A percentile compares a stretch with the other conserved stretches of the same genome.
phyloP scores from a whole-genome alignment of 2,797 vertebrate species.

The Scarus forsteni region DNA sequence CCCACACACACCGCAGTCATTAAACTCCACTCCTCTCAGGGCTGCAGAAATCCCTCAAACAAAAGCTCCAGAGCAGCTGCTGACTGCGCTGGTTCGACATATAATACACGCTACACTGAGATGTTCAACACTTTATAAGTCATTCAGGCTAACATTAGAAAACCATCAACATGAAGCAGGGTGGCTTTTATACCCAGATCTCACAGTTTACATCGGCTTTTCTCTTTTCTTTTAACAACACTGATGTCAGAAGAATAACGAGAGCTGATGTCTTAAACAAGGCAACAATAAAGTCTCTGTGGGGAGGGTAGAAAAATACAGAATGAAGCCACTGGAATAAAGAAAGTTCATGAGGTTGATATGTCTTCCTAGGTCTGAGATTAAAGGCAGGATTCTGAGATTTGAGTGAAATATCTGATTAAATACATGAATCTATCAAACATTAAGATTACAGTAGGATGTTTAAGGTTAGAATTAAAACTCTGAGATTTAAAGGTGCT shows the following conservation, averaged over 20 bases:
- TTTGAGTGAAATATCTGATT: too few species aligned
- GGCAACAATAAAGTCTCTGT: neutral
- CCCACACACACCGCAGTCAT: slow-evolving; percentile 58
- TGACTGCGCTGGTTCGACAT: slow-evolving; percentile 38
- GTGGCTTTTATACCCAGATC: slow-evolving; percentile 7
- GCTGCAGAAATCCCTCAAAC: slow-evolving; percentile 49
- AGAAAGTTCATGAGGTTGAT: too few species aligned
- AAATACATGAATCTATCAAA: too few species aligned
- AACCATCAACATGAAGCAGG: slow-evolving; percentile 2
- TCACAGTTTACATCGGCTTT: neutral
- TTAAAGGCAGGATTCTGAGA: too few species aligned
- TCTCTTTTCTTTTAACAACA: neutral
- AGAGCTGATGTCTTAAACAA: slow-evolving; percentile 3
- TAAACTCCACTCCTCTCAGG: slow-evolving; percentile 45
- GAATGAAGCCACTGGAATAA: too few species aligned
- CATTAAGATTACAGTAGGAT: too few species aligned
- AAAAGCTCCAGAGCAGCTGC: slow-evolving; percentile 58
- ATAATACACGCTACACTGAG: slow-evolving; percentile 17
- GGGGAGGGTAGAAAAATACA: slow-evolving; percentile 6
- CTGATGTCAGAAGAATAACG: neutral
- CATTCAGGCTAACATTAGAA: slow-evolving; percentile 28
- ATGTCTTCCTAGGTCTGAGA: too few species aligned
- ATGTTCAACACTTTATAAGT: slow-evolving; percentile 32
- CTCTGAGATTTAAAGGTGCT: too few species aligned
- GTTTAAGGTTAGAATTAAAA: too few species aligned